These are phyloP conservation scores for Pseudochirops cupreus DNA, from an alignment of 2,797 vertebrate genomes.

Conservation along the genomic window DNA sequence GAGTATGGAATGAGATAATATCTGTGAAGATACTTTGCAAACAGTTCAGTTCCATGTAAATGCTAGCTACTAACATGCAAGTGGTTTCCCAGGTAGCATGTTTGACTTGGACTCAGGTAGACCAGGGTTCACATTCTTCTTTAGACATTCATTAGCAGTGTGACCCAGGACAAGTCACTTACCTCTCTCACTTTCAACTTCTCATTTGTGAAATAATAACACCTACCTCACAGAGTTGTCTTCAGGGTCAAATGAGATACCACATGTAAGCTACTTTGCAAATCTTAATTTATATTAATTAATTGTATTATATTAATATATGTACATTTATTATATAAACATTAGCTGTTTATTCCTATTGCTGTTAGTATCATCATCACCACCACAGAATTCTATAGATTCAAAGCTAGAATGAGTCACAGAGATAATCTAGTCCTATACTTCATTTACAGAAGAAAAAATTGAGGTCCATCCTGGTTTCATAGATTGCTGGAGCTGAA, in stretches of 20 bases:
- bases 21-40: not conserved
- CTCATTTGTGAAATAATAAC: conserved; percentile 21
- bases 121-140: not conserved
- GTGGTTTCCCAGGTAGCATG: not conserved
- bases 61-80: not conserved
- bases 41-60: not conserved
- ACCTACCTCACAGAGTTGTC: conserved; percentile 7
- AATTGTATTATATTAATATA: too few relatives aligned
- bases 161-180: conserved; percentile 20
- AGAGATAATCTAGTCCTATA: not conserved
- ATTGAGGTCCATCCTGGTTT: not conserved
- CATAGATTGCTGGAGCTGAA: not conserved
- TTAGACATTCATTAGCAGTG: not conserved
- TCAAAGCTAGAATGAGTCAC: not conserved
- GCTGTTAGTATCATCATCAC: not conserved
- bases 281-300: conserved; percentile 9
- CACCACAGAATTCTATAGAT: not conserved
- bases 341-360: not conserved
- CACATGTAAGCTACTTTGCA: conserved; percentile 35
- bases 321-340: not conserved
- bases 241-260: conserved; percentile 26
- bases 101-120: not conserved
- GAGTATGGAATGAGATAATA: not conserved
- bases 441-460: not conserved
- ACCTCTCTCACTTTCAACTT: conserved; percentile 11